These are phyloP conservation scores for Leptatherina wallacei DNA, from an alignment of 2,797 vertebrate genomes.

Conservation along the genomic window DNA sequence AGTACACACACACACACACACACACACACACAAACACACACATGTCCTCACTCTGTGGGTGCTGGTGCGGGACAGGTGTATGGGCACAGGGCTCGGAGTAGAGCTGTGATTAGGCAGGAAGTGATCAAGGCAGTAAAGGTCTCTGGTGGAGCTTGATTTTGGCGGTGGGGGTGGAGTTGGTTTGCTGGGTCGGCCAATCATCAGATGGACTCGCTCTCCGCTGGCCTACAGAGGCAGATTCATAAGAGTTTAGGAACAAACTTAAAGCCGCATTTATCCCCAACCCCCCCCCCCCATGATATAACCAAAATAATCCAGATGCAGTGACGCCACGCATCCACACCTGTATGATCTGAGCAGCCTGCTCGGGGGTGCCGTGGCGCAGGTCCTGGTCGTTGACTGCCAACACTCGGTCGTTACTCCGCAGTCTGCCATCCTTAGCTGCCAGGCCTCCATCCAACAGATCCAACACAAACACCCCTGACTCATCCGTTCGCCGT, in stretches of 20 bases:
- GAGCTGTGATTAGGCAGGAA: slow-evolving; percentile 85
- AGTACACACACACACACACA: not conserved
- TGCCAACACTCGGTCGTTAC: slow-evolving; percentile 93
- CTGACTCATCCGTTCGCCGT: slow-evolving; percentile 93
- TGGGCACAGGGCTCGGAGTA: slow-evolving; percentile 88
- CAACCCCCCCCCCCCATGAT: not conserved
- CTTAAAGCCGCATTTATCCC: not conserved
- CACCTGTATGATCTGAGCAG: slow-evolving; percentile 98
- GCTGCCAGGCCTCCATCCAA: slow-evolving; percentile 95
- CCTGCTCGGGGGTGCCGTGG: slow-evolving; percentile 95
- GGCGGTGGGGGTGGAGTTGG: slow-evolving; percentile 82
- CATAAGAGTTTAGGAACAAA: slow-evolving; percentile 13
- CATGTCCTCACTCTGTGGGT: slow-evolving; percentile 89
- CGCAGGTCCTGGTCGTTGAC: slow-evolving; percentile 97
- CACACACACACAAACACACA: slow-evolving; percentile 9
- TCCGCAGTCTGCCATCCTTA: slow-evolving; percentile 91
- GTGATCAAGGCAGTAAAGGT: slow-evolving; percentile 88
- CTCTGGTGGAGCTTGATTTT: slow-evolving; percentile 87
- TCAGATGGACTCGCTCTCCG: slow-evolving; percentile 93
- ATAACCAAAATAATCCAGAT: slow-evolving; percentile 1
- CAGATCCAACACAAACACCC: slow-evolving; percentile 96
- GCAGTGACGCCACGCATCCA: not conserved
- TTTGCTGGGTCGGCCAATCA: slow-evolving; percentile 91
- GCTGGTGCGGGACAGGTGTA: slow-evolving; percentile 88
- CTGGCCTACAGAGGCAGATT: slow-evolving; percentile 85